A percentile compares a stretch with the other conserved stretches of the same genome.
phyloP scores from a whole-genome alignment of 2,113 vertebrate species.

The Datnioides undecimradiatus region DNA sequence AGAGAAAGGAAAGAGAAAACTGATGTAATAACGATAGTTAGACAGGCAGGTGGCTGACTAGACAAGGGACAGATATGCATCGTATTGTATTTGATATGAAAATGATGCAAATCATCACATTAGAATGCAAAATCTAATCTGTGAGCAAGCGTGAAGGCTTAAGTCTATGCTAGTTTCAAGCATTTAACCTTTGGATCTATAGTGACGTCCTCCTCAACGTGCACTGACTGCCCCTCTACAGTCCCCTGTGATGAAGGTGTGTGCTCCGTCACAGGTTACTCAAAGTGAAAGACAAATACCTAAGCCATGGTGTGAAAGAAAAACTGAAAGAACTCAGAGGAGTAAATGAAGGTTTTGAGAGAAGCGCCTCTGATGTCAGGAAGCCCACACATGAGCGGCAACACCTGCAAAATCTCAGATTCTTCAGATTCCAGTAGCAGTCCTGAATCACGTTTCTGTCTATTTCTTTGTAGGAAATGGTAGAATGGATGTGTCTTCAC shows the following conservation, averaged over 20 bases:
- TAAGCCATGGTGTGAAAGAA: background rate
- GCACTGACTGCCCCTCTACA: background rate
- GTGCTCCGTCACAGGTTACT: background rate
- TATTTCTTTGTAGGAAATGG: background rate
- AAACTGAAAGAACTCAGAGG: background rate
- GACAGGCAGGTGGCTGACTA: background rate
- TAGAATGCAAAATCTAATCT: conserved; percentile 15
- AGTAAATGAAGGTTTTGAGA: background rate
- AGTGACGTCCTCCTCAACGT: background rate
- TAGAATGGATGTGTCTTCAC: background rate
- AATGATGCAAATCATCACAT: conserved; percentile 30
- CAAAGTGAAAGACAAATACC: conserved; percentile 5
- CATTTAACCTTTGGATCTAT: conserved; percentile 30
- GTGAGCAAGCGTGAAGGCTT: background rate
- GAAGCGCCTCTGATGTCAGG: background rate
- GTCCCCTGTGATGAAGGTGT: background rate
- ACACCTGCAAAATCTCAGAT: background rate
- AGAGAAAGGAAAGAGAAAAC: background rate
- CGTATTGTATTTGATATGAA: background rate
- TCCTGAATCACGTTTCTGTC: background rate
- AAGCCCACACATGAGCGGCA: background rate
- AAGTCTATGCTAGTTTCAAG: background rate
- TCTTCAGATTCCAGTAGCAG: background rate
- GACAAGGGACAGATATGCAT: background rate
- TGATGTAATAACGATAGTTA: too few relatives aligned